Evolutionary conservation across 1,140 invertebrate species (phyloP).

Genomic region (Laupala kohalensis): DNA sequence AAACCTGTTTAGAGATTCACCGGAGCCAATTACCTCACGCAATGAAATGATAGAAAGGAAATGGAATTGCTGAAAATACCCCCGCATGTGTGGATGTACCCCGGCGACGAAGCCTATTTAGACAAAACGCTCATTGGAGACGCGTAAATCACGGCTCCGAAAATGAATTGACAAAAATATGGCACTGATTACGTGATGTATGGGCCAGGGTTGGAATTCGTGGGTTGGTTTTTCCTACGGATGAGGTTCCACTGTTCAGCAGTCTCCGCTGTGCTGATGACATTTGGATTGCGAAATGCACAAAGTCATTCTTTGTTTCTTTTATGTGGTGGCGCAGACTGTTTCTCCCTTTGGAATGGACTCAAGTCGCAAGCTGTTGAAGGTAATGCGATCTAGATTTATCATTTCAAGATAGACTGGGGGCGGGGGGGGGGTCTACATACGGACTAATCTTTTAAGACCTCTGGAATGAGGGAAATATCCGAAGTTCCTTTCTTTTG

Average conservation of each 20-base stretch:
- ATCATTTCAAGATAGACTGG: too few relatives aligned
- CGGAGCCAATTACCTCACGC: background rate
- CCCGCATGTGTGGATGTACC: background rate
- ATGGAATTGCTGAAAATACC: background rate
- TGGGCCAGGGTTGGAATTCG: background rate
- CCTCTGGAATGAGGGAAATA: too few relatives aligned
- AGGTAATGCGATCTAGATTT: background rate
- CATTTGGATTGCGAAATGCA: background rate
- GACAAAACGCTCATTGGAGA: background rate
- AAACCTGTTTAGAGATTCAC: background rate
- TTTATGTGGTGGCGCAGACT: background rate
- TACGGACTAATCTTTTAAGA: too few relatives aligned
- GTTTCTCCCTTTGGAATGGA: background rate
- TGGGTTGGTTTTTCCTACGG: background rate
- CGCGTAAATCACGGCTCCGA: background rate
- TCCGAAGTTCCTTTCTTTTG: too few relatives aligned
- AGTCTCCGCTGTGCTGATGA: background rate
- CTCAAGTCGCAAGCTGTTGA: background rate
- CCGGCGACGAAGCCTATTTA: background rate
- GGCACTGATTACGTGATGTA: background rate
- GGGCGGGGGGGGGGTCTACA: too few relatives aligned
- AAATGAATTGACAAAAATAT: background rate
- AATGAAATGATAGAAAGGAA: background rate
- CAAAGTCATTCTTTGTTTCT: background rate
- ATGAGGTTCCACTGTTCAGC: too few relatives aligned